Evolutionary conservation across 2,797 vertebrate genomes (phyloP), one percentile per base, ranked within the genome.

Genomic region (Heterohyrax brucei): DNA sequence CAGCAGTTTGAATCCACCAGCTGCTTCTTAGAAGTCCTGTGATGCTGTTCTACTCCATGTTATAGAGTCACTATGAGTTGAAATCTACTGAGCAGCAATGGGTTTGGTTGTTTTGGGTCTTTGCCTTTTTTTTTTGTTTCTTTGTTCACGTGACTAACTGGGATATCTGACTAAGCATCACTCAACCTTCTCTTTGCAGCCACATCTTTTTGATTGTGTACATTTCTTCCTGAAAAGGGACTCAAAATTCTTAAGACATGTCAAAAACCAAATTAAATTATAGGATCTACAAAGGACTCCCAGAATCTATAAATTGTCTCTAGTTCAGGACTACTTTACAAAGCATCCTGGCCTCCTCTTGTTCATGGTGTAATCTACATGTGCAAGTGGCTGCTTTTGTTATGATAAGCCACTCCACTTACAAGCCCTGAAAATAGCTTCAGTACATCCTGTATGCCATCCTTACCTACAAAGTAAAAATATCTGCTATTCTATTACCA

Each of bases 361-460:
- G 56, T 90, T 94, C 3, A 4, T 76, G 8, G 85, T 93, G 73
- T 10, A 1, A 76, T 97, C 96, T 95, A 72, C 97, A 96, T 89
- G 96, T 96, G 94, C 97, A 98, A 97, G 93, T 95, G 95, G 87
- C 97, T 89, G 96, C 95, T 95, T 97, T 96, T 97, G 75, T 96
- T 96, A 93, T 93, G 86, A 97, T 97, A 94, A 97, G 93, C 18
- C 97, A 91, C 95, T 98, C 97, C 92, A 94, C 96, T 95, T 97
- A 97, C 53, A 98, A 96, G 82, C 78, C 88, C 96, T 97, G 95
- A 96, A 96, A 98, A 98, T 94, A 95, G 92, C 82, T 94, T 96
- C 90, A 88, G 93, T 93, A 94, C 72, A 77, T 97, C 97, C 97
- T 95, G 96, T 95, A 72, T 95, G 84, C 76, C 85, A 91, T 97